Conservation (phyloP, 2,797 vertebrate species). For the Periparus ater region DNA sequence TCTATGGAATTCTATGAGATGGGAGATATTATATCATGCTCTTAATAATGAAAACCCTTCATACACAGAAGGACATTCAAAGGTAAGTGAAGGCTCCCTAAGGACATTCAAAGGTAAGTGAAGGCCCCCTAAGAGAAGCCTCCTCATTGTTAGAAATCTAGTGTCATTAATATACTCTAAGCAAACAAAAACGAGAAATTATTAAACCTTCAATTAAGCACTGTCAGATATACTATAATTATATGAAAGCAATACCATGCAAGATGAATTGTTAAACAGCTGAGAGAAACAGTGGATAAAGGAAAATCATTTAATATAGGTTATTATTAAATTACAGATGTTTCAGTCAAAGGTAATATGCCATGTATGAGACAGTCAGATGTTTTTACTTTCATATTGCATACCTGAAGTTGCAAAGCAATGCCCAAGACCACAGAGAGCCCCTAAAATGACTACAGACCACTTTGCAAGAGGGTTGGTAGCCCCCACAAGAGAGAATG, state of each 20-base stretch:
- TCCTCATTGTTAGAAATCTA: not conserved
- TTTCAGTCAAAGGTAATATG: not conserved
- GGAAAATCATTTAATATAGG: not conserved
- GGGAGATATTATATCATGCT: not conserved
- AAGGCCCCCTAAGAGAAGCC: not conserved
- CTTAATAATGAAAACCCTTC: not conserved
- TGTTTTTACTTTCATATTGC: not conserved
- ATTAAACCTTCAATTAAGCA: not conserved
- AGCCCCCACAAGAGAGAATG: not conserved
- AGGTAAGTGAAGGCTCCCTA: not conserved
- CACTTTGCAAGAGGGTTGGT: not conserved
- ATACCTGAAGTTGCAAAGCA: not conserved
- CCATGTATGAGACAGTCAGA: not conserved
- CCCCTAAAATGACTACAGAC: not conserved
- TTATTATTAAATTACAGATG: slow-evolving; percentile 1
- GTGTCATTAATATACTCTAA: not conserved
- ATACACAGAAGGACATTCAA: not conserved
- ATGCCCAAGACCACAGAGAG: not conserved
- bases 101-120: not conserved
- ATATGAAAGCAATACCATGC: not conserved
- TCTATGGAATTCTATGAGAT: not conserved
- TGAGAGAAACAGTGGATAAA: not conserved
- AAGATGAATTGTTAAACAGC: not conserved
- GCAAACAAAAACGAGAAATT: slow-evolving; percentile 19
- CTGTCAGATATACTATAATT: not conserved